Evolutionary conservation across 2,113 vertebrate genomes (phyloP), one percentile per base, ranked within the genome.

Genomic region (western clawed frog (Xenopus tropicalis)): DNA sequence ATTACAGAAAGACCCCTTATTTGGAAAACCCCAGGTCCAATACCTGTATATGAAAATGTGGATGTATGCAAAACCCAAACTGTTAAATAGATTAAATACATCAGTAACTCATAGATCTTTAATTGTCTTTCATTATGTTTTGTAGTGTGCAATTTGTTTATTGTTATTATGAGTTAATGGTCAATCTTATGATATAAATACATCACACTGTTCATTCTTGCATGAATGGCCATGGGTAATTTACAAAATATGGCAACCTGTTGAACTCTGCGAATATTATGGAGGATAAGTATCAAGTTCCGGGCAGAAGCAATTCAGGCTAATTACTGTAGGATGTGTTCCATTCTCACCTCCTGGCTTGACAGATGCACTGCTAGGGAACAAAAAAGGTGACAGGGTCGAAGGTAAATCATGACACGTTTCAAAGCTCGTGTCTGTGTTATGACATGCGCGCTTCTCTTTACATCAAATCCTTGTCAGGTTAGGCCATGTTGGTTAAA

Each of bases 181-280:
- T 37, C 29, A 37, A 37, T 37, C 10, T 37, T 3, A 37, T 37
- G 29, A 37, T 37, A 52, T 62, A 44, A 72, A 58, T 66, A 66
- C 52, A 42, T 64, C 42, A 56, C 21, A 58, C 29, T 20, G 12
- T 22, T 23, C 11, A 8, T 54, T 66, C 24, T 58, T 69, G 20
- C 66, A 54, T 23, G 44, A 51, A 19, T 56, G 16, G 23, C 23
- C 69, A 69, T 29, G 14, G 24, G 73, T 63, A 76, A 69, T 76
- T 69, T 56, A 48, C 66, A 62, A 69, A 63, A 69, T 75, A 76
- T 56, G 59, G 69, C 73, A 76, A 76, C 44, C 48, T 20, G 4
- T 29, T 76, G 73, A 76, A 68, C 73, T 76, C n/a, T 76, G 16
- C 48, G 56, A 51, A 69, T 69, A 76, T 76, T 76, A 76, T 66